Base-by-base conservation (phyloP, 30 jellyfish, hydroid and myxozoan genomes). In the Hydra vulgaris region DNA sequence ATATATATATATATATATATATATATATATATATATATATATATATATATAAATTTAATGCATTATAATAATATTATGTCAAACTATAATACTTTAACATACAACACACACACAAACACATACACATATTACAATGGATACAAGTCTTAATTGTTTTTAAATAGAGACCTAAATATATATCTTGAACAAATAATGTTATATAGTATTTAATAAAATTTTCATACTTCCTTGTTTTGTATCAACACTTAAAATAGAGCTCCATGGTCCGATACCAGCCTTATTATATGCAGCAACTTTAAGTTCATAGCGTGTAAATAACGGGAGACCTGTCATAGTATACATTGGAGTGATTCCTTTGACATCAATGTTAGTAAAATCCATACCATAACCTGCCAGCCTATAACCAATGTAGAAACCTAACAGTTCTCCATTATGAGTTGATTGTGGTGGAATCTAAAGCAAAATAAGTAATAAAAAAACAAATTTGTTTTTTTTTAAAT, bases 171-270 rank as follows among this genome's bases (percentile, higher is more conserved):
- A n/a, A n/a, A n/a, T n/a, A n/a, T 3, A 40, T 40, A 3, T 40
- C 12, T 12, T 40, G 61, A 40, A 40, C 5, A 12, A 40, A 3
- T 40, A 3, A 12, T 40, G 61, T 12, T 40, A 40, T 40, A 40
- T 3, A 40, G 12, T 40, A 3, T 40, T 40, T n/a, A n/a, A n/a
- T n/a, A n/a, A n/a, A n/a, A n/a, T 3, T 40, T 40, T 18, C 89
- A 15, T 79, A 85, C 94, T 81, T 74, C 97, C 97, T 19, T 90
- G 94, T 73, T 82, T 85, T 8, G 97, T 89, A 74, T 89, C 97
- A 18, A 77, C 82, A 17, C 27, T 23, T 16, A 82, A 21, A 73
- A 73, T 17, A 0, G 87, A 19, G 0, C 95, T 80, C 76, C 53
- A 72, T 25, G 55, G 78, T 17, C 97, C 97, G 19, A 74, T 84